Percentiles rank a stretch among this genome's conserved stretches.
phyloP scores from a whole-genome alignment of 2,888 invertebrate genomes.

The Drosophila mimica region DNA sequence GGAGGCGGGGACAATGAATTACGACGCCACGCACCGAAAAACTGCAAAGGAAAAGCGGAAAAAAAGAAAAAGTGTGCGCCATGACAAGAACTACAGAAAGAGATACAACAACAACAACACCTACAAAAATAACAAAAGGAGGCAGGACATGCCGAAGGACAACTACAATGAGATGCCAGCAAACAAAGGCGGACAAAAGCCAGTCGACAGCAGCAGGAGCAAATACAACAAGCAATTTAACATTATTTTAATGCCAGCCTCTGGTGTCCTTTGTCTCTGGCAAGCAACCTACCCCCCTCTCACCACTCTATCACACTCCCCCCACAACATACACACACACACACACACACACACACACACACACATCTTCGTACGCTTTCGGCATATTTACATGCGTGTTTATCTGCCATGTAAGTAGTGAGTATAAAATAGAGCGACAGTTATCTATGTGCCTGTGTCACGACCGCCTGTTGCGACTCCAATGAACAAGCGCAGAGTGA shows the following conservation, averaged over 20 bases:
- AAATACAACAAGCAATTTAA: conserved; percentile 72
- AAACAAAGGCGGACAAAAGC: conserved; percentile 52
- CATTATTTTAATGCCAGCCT: conserved; percentile 70
- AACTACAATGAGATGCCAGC: conserved; percentile 61
- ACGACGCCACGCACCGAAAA: conserved; percentile 63
- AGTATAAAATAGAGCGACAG: conserved; percentile 73
- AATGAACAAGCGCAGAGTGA: neutral
- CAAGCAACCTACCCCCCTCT: neutral
- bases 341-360: neutral
- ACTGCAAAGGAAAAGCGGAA: conserved; percentile 25
- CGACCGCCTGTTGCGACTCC: conserved; percentile 69
- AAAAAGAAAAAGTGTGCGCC: conserved; percentile 30
- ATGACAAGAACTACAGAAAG: conserved; percentile 35
- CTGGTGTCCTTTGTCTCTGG: conserved; percentile 59
- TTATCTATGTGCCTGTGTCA: conserved; percentile 65
- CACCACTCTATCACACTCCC: neutral
- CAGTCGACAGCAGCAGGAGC: conserved; percentile 39
- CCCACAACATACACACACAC: neutral
- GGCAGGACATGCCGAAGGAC: conserved; percentile 63
- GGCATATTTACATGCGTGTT: conserved; percentile 69
- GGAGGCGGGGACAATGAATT: conserved; percentile 60
- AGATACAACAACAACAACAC: neutral
- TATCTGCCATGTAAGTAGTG: conserved; percentile 72
- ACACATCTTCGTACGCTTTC: conserved; percentile 1
- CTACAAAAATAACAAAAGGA: conserved; percentile 18